phyloP scores from a whole-genome alignment of 2,113 vertebrate species.

The Archocentrus centrarchus region DNA sequence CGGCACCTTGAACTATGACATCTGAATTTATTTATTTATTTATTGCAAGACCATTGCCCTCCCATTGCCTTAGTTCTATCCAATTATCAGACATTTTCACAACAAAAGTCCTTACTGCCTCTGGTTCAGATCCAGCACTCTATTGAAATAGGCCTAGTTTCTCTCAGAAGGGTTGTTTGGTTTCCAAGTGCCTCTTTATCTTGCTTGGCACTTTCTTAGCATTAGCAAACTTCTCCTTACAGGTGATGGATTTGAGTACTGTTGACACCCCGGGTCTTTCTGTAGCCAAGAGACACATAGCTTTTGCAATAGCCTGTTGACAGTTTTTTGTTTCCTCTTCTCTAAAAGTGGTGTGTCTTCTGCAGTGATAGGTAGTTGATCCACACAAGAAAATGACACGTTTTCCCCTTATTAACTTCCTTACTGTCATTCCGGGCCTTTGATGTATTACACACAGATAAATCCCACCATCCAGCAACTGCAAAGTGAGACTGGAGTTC shows the following conservation, averaged over 20 bases:
- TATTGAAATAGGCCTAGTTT: background rate
- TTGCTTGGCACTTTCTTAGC: background rate
- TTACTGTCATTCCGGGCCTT: background rate
- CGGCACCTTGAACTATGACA: background rate
- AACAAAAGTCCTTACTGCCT: background rate
- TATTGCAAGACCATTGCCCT: background rate
- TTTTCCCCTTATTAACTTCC: background rate
- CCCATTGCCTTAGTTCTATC: background rate
- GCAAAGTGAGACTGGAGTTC: conserved; percentile 4
- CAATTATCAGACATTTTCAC: background rate
- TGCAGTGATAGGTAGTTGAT: conserved; percentile 2
- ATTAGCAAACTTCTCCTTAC: background rate
- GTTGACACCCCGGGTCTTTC: background rate
- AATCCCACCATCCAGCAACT: background rate
- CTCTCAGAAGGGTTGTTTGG: background rate
- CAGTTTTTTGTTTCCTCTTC: background rate
- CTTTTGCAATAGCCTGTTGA: background rate
- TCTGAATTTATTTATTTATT: background rate
- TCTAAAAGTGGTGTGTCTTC: background rate
- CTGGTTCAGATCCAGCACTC: background rate
- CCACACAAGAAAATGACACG: background rate
- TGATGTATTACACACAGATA: background rate
- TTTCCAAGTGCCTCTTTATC: conserved; percentile 8
- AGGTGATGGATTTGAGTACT: background rate
- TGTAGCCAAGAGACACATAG: background rate